Conservation (phyloP, 2,888 invertebrate genomes). For the Blastobasis adustella region DNA sequence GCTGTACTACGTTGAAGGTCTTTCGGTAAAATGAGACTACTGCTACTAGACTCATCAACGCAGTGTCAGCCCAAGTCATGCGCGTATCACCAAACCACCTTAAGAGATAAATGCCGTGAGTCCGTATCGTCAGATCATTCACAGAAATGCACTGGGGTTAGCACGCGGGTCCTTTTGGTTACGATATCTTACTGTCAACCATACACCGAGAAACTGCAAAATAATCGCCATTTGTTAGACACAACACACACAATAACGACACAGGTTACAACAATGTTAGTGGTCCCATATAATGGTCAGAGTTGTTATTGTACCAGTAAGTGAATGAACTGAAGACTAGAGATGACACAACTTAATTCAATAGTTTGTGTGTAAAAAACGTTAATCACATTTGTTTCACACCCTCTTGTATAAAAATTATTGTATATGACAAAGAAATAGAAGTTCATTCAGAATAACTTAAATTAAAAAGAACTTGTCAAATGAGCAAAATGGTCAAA, state of each 20-base stretch:
- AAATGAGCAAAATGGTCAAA: too few relatives aligned
- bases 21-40: not conserved
- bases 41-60: not conserved
- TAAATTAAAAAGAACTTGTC: too few relatives aligned
- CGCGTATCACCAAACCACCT: constrained; percentile 63
- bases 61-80: constrained; percentile 20
- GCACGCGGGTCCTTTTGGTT: constrained; percentile 98
- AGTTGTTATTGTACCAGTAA: not conserved
- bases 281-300: constrained; percentile 79
- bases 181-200: constrained; percentile 97
- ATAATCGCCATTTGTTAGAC: constrained; percentile 55
- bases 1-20: too few relatives aligned
- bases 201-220: constrained; percentile 95
- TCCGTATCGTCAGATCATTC: constrained; percentile 74
- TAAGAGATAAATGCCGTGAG: constrained; percentile 39
- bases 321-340: constrained; percentile 9
- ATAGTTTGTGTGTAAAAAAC: too few relatives aligned
- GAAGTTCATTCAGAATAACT: too few relatives aligned
- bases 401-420: too few relatives aligned
- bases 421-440: too few relatives aligned
- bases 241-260: constrained; percentile 25
- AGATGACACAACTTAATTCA: too few relatives aligned
- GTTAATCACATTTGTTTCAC: too few relatives aligned
- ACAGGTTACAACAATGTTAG: constrained; percentile 21
- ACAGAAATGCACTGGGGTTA: constrained; percentile 97